Evolutionary conservation across 2,797 vertebrate species (phyloP).

Genomic region (Coregonus ussuriensis): DNA sequence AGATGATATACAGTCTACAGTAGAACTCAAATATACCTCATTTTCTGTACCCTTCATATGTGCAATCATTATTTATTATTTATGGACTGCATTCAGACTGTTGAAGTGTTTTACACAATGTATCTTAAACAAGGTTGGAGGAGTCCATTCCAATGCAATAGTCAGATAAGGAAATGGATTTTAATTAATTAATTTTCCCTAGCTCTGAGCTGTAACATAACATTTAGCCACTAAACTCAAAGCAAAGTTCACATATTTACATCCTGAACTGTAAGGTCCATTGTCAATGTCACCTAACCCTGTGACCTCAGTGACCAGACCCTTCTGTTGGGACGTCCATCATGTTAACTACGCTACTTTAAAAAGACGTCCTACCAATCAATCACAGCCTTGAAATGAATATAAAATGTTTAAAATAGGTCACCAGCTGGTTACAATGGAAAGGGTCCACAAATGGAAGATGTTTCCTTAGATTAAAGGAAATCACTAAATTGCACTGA

Average conservation of each 20-base stretch:
- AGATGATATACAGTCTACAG: no score
- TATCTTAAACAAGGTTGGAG: neutral
- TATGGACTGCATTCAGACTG: no score
- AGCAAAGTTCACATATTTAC: conserved; percentile 6
- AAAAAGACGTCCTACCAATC: neutral
- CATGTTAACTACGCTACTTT: conserved; percentile 11
- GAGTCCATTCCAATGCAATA: no score
- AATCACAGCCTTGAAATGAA: neutral
- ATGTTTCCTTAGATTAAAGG: neutral
- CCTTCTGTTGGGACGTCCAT: conserved; percentile 23
- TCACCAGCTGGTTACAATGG: neutral
- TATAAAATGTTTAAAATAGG: neutral
- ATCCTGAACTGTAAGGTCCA: neutral
- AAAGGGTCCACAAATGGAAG: conserved; percentile 1
- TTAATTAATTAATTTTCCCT: no score
- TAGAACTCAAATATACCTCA: no score
- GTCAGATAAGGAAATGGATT: no score
- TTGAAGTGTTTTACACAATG: conserved; percentile 1
- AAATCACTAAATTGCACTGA: neutral
- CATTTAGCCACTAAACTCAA: neutral
- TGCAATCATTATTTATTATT: no score
- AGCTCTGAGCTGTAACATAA: no score
- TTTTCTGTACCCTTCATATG: no score
- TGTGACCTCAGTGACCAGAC: conserved; percentile 13
- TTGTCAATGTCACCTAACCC: conserved; percentile 16